phyloP scores from a whole-genome alignment of 2,797 vertebrate genomes.

The Botia kubotai region DNA sequence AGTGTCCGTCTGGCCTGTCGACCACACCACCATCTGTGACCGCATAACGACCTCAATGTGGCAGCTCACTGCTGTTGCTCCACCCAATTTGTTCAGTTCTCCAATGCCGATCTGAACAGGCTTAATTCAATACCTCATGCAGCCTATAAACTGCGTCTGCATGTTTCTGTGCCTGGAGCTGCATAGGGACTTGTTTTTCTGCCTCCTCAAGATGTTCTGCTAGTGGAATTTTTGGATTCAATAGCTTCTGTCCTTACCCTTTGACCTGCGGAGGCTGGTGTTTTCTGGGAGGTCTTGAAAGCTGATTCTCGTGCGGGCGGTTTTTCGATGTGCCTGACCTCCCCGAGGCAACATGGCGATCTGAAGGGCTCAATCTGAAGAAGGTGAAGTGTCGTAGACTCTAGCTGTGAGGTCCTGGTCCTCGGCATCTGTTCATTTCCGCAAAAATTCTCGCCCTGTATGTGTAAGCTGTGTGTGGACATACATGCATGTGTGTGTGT shows the following conservation, averaged over 20 bases:
- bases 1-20: slow-evolving; percentile 59
- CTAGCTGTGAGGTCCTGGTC: slow-evolving; percentile 28
- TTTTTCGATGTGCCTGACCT: slow-evolving; percentile 10
- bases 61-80: slow-evolving; percentile 17
- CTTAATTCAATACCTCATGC: not conserved
- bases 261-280: slow-evolving; percentile 28
- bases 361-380: slow-evolving; percentile 38
- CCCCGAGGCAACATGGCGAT: slow-evolving; percentile 14
- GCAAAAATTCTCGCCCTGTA: not conserved
- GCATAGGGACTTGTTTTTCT: not conserved
- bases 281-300: slow-evolving; percentile 17
- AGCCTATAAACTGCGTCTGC: not conserved
- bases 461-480: not conserved
- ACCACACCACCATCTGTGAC: slow-evolving; percentile 20
- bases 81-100: not conserved
- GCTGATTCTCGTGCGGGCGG: not conserved
- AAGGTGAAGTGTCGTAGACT: slow-evolving; percentile 36
- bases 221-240: slow-evolving; percentile 10
- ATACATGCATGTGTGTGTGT: not conserved
- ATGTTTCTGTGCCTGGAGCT: slow-evolving; percentile 3
- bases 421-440: slow-evolving; percentile 31
- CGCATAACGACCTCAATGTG: slow-evolving; percentile 42
- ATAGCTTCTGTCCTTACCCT: slow-evolving; percentile 1
- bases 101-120: not conserved
- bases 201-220: not conserved